Percentiles rank a stretch among this genome's conserved stretches.
phyloP scores from a whole-genome alignment of 2,113 vertebrate genomes.

The Tursiops truncatus region DNA sequence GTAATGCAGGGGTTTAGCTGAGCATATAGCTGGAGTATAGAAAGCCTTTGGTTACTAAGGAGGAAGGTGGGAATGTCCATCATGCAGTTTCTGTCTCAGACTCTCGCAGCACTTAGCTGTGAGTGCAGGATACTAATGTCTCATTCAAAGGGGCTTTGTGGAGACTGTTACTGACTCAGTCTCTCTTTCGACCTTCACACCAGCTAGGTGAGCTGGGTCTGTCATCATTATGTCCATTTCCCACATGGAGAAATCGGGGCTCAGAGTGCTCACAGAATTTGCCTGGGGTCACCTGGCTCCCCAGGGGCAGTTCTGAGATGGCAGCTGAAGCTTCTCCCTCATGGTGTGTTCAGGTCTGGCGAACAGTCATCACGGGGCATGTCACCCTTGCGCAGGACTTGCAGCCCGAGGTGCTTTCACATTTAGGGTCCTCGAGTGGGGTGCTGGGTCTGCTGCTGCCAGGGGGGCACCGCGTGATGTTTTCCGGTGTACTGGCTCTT shows the following conservation, averaged over 20 bases:
- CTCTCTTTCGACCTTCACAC: too few species aligned
- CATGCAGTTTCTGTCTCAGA: not conserved
- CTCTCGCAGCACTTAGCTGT: not conserved
- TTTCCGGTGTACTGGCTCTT: not conserved
- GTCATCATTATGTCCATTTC: not conserved
- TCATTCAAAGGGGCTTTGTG: not conserved
- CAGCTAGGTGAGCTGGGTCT: not conserved
- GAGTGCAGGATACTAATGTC: not conserved
- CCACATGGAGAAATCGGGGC: not conserved
- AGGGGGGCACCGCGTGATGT: accelerated
- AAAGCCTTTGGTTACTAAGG: not conserved
- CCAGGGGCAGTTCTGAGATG: not conserved
- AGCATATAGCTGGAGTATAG: not conserved
- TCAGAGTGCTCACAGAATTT: not conserved
- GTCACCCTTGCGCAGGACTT: not conserved
- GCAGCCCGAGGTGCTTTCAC: not conserved
- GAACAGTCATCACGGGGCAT: not conserved
- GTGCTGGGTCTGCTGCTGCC: not conserved
- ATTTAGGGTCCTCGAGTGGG: not conserved
- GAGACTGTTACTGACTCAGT: not conserved
- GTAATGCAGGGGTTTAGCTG: not conserved
- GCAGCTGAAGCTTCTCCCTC: not conserved
- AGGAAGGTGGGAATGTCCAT: not conserved
- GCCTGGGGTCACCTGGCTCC: not conserved
- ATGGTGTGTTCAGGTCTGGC: not conserved